Evolutionary conservation across 2,797 vertebrate genomes (phyloP).

Genomic region (Myotis pilosus): DNA sequence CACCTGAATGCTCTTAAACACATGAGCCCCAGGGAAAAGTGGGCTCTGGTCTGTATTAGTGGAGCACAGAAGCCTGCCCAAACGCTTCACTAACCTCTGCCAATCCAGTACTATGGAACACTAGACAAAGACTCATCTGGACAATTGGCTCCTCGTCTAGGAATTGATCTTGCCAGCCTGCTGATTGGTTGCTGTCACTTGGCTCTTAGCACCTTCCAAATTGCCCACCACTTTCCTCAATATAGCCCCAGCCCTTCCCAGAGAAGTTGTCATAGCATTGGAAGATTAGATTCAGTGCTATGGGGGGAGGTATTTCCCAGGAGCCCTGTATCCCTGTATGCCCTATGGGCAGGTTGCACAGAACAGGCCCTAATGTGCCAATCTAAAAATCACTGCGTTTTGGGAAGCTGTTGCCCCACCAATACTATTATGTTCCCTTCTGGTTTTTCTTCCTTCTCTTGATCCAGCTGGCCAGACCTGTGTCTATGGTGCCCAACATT

Average conservation of each 20-base stretch:
- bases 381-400: conserved; percentile 39
- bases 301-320: neutral
- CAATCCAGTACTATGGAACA: conserved; percentile 42
- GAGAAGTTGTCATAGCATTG: conserved; percentile 6
- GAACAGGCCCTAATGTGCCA: neutral
- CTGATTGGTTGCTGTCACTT: conserved; percentile 78
- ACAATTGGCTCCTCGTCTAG: conserved; percentile 78
- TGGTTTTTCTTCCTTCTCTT: conserved; percentile 3
- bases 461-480: conserved; percentile 92
- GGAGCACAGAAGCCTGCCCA: conserved; percentile 53
- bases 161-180: conserved; percentile 73
- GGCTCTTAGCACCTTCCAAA: conserved; percentile 60
- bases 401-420: neutral
- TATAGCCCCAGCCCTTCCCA: conserved; percentile 33
- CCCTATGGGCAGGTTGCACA: neutral
- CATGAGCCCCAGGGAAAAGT: conserved; percentile 31
- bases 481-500: conserved; percentile 97
- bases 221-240: conserved; percentile 49
- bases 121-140: conserved; percentile 67
- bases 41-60: conserved; percentile 46
- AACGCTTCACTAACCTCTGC: conserved; percentile 57
- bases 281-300: conserved; percentile 16
- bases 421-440: neutral
- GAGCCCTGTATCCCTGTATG: conserved; percentile 1
- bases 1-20: conserved; percentile 55